Base-by-base conservation (phyloP, 2,888 invertebrate genomes). In the Cephus sareptanus region DNA sequence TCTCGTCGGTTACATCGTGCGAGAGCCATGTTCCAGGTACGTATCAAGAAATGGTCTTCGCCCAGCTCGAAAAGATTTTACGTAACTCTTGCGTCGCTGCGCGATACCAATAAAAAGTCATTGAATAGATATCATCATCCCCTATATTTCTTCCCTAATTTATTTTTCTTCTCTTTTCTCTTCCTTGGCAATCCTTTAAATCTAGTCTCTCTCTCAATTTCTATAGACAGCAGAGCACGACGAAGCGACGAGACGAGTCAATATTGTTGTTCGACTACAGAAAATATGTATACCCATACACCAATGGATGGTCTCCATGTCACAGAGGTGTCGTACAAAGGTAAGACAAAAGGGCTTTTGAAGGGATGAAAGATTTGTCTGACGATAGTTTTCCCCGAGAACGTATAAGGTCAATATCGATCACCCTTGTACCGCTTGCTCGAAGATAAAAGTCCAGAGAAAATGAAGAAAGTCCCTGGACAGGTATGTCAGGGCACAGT, bases 1-100 rank as follows among this genome's bases (percentile, higher is more conserved):
- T 79, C 83, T 79, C 79, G 69, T 75, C 69, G 77, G 76, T 76
- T 76, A 73, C 77, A 74, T 71, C 74, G 56, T 74, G 79, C 79
- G 77, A 74, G 74, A 75, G 69, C 34, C 9, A 56, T 9, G 56
- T 23, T 56, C 56, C 56, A 56, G 56, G 56, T 56, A 56, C 23
- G 56, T 56, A 56, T 56, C 23, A 23, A 56, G 56, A 56, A 56
- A 56, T 23, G 2, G 9, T 23, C 23, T 56, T 56, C 9, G 56
- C 9, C 23, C 56, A 23, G 23, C 9, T 56, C 56, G 6, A 56
- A 9, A 56, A 56, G 9, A 23, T 56, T 56, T 56, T 23, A 56
- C 56, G 56, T 56, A 9, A 23, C 56, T 56, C 56, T 23, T 15
- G 23, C 1, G 23, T 56, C 15, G 56, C 23, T 56, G 56, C 23